Conservation (phyloP, 2,113 vertebrate species). For the Pandion haliaetus region DNA sequence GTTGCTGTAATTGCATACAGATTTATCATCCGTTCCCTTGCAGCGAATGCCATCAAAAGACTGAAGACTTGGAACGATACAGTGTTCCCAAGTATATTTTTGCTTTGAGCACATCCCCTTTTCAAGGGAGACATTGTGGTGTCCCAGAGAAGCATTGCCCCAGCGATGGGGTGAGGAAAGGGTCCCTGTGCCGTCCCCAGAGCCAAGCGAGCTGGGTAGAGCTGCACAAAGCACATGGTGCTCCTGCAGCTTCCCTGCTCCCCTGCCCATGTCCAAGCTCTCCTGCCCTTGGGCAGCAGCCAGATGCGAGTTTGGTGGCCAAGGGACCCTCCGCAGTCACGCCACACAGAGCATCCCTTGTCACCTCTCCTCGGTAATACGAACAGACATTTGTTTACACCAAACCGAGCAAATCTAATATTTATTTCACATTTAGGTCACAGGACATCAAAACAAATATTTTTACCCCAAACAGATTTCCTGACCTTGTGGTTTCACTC, state of each 20-base stretch:
- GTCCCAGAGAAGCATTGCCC: not conserved
- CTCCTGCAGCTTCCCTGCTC: not conserved
- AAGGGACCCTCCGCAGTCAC: not conserved
- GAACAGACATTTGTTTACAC: not conserved
- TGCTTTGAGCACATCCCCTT: not conserved
- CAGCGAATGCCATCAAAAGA: not conserved
- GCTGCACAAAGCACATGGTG: rapidly evolving
- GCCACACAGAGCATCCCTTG: not conserved
- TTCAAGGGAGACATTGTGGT: not conserved
- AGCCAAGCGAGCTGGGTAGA: not conserved
- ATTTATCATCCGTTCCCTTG: not conserved
- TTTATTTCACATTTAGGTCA: constrained; percentile 55
- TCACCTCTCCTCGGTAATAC: not conserved
- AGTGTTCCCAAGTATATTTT: not conserved
- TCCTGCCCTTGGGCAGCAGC: not conserved
- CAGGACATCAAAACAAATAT: constrained; percentile 18
- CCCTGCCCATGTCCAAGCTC: not conserved
- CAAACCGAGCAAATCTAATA: constrained; percentile 24
- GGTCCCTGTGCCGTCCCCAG: rapidly evolving
- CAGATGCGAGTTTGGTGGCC: not conserved
- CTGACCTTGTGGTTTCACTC: not conserved
- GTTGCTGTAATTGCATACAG: not conserved
- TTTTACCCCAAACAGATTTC: not conserved
- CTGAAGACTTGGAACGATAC: not conserved
- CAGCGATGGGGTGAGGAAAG: not conserved